Conservation (phyloP, 2,113 vertebrate species). For the Platichthys flesus region DNA sequence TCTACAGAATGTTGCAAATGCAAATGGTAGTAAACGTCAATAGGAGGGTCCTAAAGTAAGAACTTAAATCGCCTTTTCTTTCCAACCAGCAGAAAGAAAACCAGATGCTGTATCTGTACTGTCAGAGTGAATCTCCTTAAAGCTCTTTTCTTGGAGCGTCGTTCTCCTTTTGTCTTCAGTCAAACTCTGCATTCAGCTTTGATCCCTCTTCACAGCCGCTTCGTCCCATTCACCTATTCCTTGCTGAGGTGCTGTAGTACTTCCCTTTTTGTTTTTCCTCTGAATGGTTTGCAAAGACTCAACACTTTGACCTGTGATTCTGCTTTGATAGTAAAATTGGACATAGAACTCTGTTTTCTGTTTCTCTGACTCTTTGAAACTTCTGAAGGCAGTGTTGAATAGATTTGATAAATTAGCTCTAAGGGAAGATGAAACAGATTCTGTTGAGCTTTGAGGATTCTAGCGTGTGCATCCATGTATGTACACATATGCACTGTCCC, state of each 20-base stretch:
- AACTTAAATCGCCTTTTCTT: background rate
- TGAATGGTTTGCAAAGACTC: background rate
- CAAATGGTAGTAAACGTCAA: background rate
- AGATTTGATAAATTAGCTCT: background rate
- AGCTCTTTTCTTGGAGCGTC: conserved; percentile 14
- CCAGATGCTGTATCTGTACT: background rate
- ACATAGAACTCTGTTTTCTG: background rate
- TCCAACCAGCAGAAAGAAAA: background rate
- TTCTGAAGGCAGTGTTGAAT: background rate
- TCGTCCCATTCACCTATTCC: background rate
- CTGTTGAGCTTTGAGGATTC: conserved; percentile 8
- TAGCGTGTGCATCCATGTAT: background rate
- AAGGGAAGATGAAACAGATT: conserved; percentile 6
- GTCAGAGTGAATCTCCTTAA: conserved; percentile 19
- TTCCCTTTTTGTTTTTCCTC: background rate
- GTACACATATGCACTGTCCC: background rate
- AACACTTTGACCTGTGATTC: conserved; percentile 1
- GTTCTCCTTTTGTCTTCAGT: conserved; percentile 1
- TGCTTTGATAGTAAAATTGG: background rate
- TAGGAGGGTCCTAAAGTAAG: background rate
- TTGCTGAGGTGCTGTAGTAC: background rate
- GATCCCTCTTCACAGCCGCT: background rate
- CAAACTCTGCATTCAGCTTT: background rate
- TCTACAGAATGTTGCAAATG: background rate
- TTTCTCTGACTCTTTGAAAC: background rate